Base-by-base conservation (phyloP, 2,888 invertebrate genomes). In the Drosophila neutralis region DNA sequence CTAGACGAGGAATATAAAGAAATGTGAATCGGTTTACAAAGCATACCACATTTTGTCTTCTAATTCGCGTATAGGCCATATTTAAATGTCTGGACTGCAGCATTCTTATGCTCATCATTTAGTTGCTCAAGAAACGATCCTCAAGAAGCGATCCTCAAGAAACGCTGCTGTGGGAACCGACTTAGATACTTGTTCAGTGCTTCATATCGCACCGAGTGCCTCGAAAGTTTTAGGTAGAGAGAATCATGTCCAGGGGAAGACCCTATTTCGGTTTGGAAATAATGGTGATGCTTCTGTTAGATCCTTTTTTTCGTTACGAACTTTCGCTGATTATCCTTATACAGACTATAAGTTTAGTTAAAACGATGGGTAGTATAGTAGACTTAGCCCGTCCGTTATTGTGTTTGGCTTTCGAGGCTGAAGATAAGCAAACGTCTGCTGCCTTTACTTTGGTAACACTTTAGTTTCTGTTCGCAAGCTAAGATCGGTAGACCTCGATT, bases 21-120 rank as follows among this genome's bases (percentile, higher is more conserved):
- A 13, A 24, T 24, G 21, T 0, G 2, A 0, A 42, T 13, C 21
- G 11, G 7, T 45, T 21, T 21, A 13, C 11, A 13, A 1, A 42
- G 6, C 4, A 1, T n/a, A 10, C n/a, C 10, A 40, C 8, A 4
- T 40, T 38, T n/a, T 40, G n/a, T 10, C n/a, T 40, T n/a, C 0
- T n/a, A n/a, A n/a, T 40, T 40, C 0, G 1, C 33, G 10, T 33
- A 33, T 33, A 10, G 0, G 0, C 0, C 0, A n/a, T 8, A 3
- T 38, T 18, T n/a, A 8, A n/a, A n/a, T n/a, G 13, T n/a, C 38
- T 8, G 0, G n/a, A 4, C 0, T n/a, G 38, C 18, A 8, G 18
- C 8, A 18, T 18, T 38, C 38, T 0, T 18, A n/a, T n/a, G 38
- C 18, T 3, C 18, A n/a, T 38, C 1, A 38, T n/a, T 18, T 4